A percentile compares a stretch with the other conserved stretches of the same genome.
Conservation (phyloP, 2,113 vertebrate genomes). For the Microcebus tavaratra region DNA sequence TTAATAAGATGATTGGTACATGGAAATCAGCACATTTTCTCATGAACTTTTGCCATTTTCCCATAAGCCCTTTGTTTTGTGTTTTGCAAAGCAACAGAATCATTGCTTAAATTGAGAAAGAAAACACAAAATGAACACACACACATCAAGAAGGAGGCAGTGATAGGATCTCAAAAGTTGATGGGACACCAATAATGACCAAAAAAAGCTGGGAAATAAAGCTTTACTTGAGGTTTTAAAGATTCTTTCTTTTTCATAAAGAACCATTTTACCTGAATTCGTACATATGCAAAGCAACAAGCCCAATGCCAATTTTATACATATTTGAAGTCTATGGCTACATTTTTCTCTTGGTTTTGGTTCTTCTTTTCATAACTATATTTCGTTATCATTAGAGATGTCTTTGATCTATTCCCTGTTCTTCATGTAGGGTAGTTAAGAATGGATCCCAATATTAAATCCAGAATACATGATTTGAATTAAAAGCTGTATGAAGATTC, state of each 20-base stretch:
- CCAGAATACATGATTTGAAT: constrained; percentile 53
- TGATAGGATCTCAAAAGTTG: constrained; percentile 6
- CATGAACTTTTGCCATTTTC: neutral
- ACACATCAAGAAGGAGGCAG: neutral
- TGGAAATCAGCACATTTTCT: neutral
- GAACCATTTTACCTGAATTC: neutral
- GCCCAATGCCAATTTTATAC: neutral
- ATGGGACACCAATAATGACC: neutral
- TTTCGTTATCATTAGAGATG: constrained; percentile 15
- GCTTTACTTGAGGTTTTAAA: neutral
- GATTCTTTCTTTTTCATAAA: constrained; percentile 11
- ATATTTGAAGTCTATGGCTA: neutral
- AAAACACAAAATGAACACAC: neutral
- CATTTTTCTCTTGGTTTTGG: neutral
- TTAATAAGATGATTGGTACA: neutral
- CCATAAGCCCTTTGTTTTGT: neutral
- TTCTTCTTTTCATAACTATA: neutral
- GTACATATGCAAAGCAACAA: neutral
- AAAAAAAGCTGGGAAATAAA: neutral
- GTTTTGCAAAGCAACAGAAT: constrained; percentile 27
- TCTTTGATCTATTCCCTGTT: constrained; percentile 14
- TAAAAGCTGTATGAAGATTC: constrained; percentile 29
- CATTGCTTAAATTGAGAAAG: constrained; percentile 39
- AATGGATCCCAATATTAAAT: constrained; percentile 26
- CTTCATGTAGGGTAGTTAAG: neutral